phyloP scores from a whole-genome alignment of 1,140 invertebrate species.

The Drepana arcuata region DNA sequence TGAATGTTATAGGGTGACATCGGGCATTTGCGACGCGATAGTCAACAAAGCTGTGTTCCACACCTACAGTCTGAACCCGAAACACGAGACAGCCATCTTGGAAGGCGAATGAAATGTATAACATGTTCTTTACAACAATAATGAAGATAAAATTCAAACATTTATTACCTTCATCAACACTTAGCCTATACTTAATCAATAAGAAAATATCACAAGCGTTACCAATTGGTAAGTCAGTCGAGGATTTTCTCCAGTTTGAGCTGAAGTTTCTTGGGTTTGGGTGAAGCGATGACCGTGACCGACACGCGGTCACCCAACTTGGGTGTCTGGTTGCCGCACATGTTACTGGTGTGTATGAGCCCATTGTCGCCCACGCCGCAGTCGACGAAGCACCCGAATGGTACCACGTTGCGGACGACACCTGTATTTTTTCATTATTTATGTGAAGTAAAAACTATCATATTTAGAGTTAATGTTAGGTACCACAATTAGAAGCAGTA shows the following conservation, averaged over 20 bases:
- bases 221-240: conserved; percentile 22
- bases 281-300: conserved; percentile 49
- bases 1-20: conserved; percentile 48
- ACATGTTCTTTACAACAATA: no score
- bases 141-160: no score
- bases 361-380: conserved; percentile 85
- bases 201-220: conserved; percentile 6
- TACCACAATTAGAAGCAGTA: no score
- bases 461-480: no score
- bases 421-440: conserved; percentile 78
- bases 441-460: no score
- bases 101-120: conserved; percentile 39
- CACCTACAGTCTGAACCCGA: conserved; percentile 38
- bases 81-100: conserved; percentile 28
- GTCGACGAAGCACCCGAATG: conserved; percentile 94
- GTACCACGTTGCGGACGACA: conserved; percentile 85
- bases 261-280: conserved; percentile 52
- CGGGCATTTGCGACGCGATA: conserved; percentile 60
- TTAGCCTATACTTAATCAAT: conserved; percentile 3
- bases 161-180: no score
- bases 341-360: conserved; percentile 80
- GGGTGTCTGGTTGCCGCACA: conserved; percentile 72
- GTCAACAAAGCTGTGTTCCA: conserved; percentile 61
- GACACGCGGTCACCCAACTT: conserved; percentile 80
- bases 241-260: conserved; percentile 49